Percentiles rank a stretch among this genome's conserved stretches.
Evolutionary conservation across 2,113 vertebrate genomes (phyloP).

Genomic region (Centropristis striata): DNA sequence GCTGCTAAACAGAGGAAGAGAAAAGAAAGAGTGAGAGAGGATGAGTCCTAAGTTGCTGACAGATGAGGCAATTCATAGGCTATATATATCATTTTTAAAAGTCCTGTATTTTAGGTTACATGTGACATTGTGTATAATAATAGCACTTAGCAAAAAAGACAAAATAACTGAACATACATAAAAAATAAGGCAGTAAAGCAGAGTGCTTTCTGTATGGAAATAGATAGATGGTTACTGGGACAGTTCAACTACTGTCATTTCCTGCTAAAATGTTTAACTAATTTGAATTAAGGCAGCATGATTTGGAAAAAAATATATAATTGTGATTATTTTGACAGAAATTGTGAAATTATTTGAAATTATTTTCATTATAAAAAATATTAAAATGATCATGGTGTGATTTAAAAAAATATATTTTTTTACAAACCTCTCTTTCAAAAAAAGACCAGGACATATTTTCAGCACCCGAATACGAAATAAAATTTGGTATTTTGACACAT

Average conservation of each 20-base stretch:
- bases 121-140: neutral
- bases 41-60: neutral
- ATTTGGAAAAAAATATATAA: no score
- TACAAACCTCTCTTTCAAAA: no score
- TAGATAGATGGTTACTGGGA: neutral
- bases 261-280: neutral
- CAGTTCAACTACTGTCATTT: neutral
- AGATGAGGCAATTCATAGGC: neutral
- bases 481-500: no score
- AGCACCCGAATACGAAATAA: no score
- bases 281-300: no score
- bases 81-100: neutral
- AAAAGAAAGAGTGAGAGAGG: neutral
- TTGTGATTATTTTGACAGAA: no score
- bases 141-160: neutral
- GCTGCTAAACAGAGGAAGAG: neutral
- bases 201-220: neutral
- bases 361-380: no score
- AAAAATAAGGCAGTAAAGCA: neutral
- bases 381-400: no score
- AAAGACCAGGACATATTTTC: no score
- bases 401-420: no score
- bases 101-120: conserved; percentile 1
- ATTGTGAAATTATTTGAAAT: no score
- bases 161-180: neutral